phyloP scores from a whole-genome alignment of 2,888 invertebrate genomes.

The Bedellia somnulentella region DNA sequence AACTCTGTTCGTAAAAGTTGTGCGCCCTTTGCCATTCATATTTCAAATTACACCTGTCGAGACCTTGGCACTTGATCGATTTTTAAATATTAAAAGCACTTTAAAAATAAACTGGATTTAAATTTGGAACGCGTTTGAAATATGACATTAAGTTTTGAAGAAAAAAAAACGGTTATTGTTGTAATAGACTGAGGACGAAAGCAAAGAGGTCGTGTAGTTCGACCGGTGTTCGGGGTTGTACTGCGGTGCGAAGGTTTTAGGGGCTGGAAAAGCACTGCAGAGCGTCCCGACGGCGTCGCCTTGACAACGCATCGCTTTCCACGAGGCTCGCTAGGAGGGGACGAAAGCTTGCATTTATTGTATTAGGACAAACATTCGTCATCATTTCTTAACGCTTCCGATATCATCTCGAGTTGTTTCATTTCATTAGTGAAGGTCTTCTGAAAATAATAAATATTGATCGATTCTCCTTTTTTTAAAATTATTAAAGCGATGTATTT shows the following conservation, averaged over 20 bases:
- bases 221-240: conserved; percentile 12
- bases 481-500: too few species aligned
- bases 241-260: conserved; percentile 24
- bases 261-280: conserved; percentile 42
- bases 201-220: too few species aligned
- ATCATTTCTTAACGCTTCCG: too few species aligned
- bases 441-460: too few species aligned
- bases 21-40: conserved; percentile 7
- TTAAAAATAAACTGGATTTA: conserved; percentile 6
- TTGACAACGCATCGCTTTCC: conserved; percentile 33
- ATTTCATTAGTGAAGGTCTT: too few species aligned
- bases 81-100: conserved; percentile 2
- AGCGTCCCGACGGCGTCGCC: conserved; percentile 50
- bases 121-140: conserved; percentile 11
- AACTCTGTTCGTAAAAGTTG: conserved; percentile 13
- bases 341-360: conserved; percentile 3
- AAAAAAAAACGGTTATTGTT: conserved; percentile 13
- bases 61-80: conserved; percentile 6
- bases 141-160: too few species aligned
- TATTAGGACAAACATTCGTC: neutral
- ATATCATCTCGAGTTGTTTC: too few species aligned
- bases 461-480: too few species aligned
- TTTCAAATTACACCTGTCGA: conserved; percentile 6
- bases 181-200: conserved; percentile 12
- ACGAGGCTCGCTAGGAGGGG: conserved; percentile 18